Evolutionary conservation across 2,113 vertebrate genomes (phyloP).

Genomic region (Rhinichthys klamathensis): DNA sequence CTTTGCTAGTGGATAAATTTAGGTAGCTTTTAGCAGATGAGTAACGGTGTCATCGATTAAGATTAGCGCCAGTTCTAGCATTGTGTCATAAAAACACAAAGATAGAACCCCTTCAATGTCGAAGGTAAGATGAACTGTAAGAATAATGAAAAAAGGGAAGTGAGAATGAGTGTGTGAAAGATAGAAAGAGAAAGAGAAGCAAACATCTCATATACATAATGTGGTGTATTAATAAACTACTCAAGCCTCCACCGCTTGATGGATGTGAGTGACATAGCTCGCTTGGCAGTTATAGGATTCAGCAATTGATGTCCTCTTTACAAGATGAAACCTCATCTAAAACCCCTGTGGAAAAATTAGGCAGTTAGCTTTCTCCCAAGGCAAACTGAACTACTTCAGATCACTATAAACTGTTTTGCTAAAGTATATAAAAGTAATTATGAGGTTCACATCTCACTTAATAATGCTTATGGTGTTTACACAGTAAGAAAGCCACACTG

Average conservation of each 20-base stretch:
- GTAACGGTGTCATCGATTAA: slow-evolving; percentile 81
- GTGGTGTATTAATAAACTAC: slow-evolving; percentile 70
- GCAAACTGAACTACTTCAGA: slow-evolving; percentile 11
- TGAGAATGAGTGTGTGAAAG: slow-evolving; percentile 55
- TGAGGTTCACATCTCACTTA: neutral
- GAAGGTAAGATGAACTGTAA: slow-evolving; percentile 77
- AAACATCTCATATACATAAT: slow-evolving; percentile 73
- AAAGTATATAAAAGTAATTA: slow-evolving; percentile 19
- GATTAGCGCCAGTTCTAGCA: slow-evolving; percentile 76
- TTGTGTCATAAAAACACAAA: slow-evolving; percentile 76
- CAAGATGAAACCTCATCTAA: slow-evolving; percentile 45
- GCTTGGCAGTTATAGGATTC: slow-evolving; percentile 59
- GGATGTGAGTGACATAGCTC: slow-evolving; percentile 68
- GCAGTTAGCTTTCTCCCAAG: slow-evolving; percentile 22
- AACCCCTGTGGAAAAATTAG: slow-evolving; percentile 47
- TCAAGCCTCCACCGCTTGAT: slow-evolving; percentile 68
- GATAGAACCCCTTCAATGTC: slow-evolving; percentile 77
- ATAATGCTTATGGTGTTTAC: neutral
- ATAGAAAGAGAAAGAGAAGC: slow-evolving; percentile 39
- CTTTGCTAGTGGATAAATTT: slow-evolving; percentile 80
- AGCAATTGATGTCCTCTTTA: slow-evolving; percentile 52
- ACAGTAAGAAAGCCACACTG: slow-evolving; percentile 4
- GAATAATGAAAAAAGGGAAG: slow-evolving; percentile 56
- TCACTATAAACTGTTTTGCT: slow-evolving; percentile 29
- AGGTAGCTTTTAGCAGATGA: slow-evolving; percentile 90